Conservation (phyloP, 1,140 invertebrate species). For the Pissodes strobi region DNA sequence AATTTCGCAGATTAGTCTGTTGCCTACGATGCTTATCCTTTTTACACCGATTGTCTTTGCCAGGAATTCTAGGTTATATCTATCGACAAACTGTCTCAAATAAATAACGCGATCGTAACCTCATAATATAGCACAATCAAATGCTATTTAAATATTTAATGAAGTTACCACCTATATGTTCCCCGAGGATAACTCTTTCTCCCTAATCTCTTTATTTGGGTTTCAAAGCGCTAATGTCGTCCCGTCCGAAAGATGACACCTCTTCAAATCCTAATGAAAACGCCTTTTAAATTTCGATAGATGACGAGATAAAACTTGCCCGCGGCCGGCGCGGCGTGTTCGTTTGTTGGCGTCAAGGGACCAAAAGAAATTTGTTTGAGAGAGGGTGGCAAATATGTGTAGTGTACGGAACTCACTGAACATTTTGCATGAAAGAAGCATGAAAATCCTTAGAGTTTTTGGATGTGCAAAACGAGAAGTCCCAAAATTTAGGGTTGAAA, state of each 20-base stretch:
- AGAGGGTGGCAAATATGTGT: too few relatives aligned
- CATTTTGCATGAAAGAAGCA: too few relatives aligned
- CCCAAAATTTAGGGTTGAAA: too few relatives aligned
- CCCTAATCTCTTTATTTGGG: not conserved
- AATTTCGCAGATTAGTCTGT: conserved; percentile 11
- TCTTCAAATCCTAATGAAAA: conserved; percentile 23
- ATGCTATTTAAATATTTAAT: not conserved
- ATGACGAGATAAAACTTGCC: conserved; percentile 21
- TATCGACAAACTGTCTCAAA: too few relatives aligned
- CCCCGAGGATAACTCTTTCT: conserved; percentile 5
- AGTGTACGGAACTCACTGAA: too few relatives aligned
- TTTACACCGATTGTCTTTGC: too few relatives aligned
- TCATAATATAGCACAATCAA: too few relatives aligned
- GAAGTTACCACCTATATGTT: not conserved
- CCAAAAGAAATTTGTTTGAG: not conserved
- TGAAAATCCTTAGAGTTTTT: too few relatives aligned
- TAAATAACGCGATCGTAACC: too few relatives aligned
- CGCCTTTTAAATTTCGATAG: conserved; percentile 22
- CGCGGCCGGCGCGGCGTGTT: not conserved
- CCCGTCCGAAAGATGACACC: conserved; percentile 20
- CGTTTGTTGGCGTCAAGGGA: not conserved
- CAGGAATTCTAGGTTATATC: too few relatives aligned
- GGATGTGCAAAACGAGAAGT: too few relatives aligned
- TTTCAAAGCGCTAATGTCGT: conserved; percentile 20
- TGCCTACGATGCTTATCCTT: too few relatives aligned